A percentile compares a stretch with the other conserved stretches of the same genome.
phyloP scores from a whole-genome alignment of 1,140 invertebrate species.

The Penaeus chinensis region DNA sequence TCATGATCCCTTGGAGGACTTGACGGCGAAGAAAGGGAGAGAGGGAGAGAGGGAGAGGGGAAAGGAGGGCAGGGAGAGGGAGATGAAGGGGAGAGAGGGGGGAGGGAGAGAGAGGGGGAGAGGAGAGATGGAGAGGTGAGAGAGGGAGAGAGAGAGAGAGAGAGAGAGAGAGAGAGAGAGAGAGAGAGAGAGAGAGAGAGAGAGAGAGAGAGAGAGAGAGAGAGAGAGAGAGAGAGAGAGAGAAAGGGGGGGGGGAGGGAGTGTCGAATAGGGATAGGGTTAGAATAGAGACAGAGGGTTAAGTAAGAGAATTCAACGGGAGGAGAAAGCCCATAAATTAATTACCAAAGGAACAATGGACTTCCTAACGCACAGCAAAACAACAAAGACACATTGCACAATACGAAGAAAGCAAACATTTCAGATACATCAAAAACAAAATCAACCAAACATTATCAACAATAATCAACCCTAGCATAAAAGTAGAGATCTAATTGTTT shows the following conservation, averaged over 20 bases:
- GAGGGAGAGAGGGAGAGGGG: background rate
- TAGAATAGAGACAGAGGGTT: background rate
- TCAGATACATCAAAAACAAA: too few relatives aligned
- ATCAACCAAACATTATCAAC: too few relatives aligned
- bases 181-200: background rate
- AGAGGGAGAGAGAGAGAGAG: constrained; percentile 8
- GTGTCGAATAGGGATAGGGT: background rate
- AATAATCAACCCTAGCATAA: too few relatives aligned
- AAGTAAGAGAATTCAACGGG: too few relatives aligned
- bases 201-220: background rate
- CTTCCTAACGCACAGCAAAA: too few relatives aligned
- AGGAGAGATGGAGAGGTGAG: background rate
- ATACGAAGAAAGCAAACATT: too few relatives aligned
- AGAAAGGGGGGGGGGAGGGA: background rate
- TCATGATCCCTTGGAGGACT: too few relatives aligned
- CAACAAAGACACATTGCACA: too few relatives aligned
- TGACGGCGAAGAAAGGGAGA: background rate
- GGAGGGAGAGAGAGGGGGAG: background rate
- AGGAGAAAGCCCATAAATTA: too few relatives aligned
- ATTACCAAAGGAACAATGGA: too few relatives aligned
- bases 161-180: background rate
- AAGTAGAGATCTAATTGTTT: too few relatives aligned
- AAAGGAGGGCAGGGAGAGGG: background rate
- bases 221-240: background rate
- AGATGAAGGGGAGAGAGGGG: background rate